Evolutionary conservation across 2,888 invertebrate genomes (phyloP).

Genomic region (Drosophila demipolita): DNA sequence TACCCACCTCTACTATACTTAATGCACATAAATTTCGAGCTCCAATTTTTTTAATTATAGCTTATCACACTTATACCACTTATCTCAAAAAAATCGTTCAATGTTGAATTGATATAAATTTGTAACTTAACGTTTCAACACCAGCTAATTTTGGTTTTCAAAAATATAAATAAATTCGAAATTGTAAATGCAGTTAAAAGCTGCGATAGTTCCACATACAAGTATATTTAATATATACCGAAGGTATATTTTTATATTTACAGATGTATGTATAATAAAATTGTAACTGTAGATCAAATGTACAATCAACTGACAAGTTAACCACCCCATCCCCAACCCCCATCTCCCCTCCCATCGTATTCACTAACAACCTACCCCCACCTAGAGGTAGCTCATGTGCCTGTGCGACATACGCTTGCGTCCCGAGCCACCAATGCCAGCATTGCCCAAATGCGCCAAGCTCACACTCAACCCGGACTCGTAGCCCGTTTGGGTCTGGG

Average conservation of each 20-base stretch:
- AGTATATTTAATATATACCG: constrained; percentile 28
- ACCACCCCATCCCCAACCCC: constrained; percentile 4
- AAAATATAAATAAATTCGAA: neutral
- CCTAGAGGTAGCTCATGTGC: constrained; percentile 80
- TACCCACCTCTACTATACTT: neutral
- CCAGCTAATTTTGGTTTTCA: neutral
- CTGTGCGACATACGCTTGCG: constrained; percentile 84
- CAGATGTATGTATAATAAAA: constrained; percentile 42
- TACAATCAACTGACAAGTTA: constrained; percentile 7
- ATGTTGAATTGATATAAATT: neutral
- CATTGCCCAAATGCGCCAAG: constrained; percentile 84
- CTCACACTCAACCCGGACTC: constrained; percentile 86
- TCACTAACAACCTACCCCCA: neutral
- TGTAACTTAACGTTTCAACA: neutral
- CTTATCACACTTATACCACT: neutral
- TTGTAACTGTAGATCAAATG: constrained; percentile 66
- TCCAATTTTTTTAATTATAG: neutral
- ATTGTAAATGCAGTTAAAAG: constrained; percentile 25
- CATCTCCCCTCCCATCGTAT: neutral
- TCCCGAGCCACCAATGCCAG: constrained; percentile 57
- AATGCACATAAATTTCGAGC: neutral
- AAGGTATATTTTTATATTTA: constrained; percentile 47
- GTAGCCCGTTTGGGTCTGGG: constrained; percentile 83
- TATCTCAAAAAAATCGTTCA: neutral
- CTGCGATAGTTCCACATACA: constrained; percentile 42